These are phyloP conservation scores for Phodopus roborovskii DNA, from an alignment of 2,113 vertebrate genomes.

Conservation along the genomic window DNA sequence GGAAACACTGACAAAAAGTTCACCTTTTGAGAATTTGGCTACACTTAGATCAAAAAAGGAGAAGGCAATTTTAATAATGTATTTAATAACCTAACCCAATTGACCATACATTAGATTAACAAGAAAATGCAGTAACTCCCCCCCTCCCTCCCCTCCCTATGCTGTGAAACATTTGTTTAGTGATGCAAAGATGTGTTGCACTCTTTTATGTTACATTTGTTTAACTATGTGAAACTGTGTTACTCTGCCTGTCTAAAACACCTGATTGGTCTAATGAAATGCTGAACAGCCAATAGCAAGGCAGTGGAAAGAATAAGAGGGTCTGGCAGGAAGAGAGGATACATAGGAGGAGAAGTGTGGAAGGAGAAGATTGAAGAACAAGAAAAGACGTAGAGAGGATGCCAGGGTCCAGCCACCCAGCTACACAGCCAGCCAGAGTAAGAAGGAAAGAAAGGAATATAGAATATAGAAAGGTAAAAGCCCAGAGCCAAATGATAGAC, in stretches of 20 bases:
- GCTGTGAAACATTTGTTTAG: not conserved
- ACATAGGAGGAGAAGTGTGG: not conserved
- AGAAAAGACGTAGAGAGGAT: not conserved
- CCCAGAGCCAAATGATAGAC: not conserved
- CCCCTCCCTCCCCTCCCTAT: not conserved
- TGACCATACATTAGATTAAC: not conserved
- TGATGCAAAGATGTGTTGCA: not conserved
- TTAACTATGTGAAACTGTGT: not conserved
- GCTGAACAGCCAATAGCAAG: not conserved
- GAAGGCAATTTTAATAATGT: constrained; percentile 36
- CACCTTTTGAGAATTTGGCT: constrained; percentile 32
- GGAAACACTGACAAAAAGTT: not conserved
- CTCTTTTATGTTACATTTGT: not conserved
- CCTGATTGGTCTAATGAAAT: not conserved
- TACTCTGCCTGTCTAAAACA: not conserved
- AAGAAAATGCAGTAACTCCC: constrained; percentile 9
- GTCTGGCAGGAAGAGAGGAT: not conserved
- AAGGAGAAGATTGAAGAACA: not conserved
- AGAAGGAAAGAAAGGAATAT: not conserved
- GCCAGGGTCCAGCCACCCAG: not conserved
- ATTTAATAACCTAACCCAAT: constrained; percentile 45
- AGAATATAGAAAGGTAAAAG: not conserved
- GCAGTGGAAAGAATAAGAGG: not conserved
- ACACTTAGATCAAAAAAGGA: not conserved
- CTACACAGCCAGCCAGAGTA: not conserved